Evolutionary conservation across 2,888 invertebrate genomes (phyloP), one percentile per base, ranked within the genome.

Genomic region (Sarcophaga subvicina): DNA sequence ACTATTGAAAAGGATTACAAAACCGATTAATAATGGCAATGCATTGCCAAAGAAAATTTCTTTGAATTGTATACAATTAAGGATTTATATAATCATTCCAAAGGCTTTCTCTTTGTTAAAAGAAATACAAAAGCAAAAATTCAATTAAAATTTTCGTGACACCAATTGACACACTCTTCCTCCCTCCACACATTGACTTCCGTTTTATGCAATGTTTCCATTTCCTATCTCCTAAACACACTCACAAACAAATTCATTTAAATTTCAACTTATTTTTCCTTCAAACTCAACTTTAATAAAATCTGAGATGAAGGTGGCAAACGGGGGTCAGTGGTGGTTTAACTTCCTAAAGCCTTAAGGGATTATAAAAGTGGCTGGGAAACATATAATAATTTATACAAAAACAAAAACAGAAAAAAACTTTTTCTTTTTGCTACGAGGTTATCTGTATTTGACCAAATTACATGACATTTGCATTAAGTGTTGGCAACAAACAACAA

Each of bases 381-480:
- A 76, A 75, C 49, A 11, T 20, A n/a, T n/a, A 45, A 67, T 4
- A 54, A 14, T 54, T 22, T 5, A 2, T 75, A n/a, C n/a, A 67
- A 80, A 81, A 69, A 37, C 27, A 27, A 22, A 22, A 20, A 20
- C 20, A 20, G 20, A 27, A 6, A 27, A 27, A 37, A 37, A 37
- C 37, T 37, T 54, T 54, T 54, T 54, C 14, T 17, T 54, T 12
- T 54, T 12, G 54, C 54, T 77, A 83, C 80, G 83, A 83, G 82
- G 82, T 88, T 85, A 82, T 88, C 72, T 82, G 63, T 64, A 64
- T 80, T 83, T 77, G 85, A 85, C 85, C 80, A 84, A 87, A 88
- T 78, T 85, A 73, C 80, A 84, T 76, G 79, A 72, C 79, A 87
- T 87, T 84, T 84, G 76, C 79, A 82, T 84, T 66, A 76, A 87